Evolutionary conservation across 2,888 invertebrate genomes (phyloP), one percentile per base, ranked within the genome.

Genomic region (Nipponacmea schrenckii): DNA sequence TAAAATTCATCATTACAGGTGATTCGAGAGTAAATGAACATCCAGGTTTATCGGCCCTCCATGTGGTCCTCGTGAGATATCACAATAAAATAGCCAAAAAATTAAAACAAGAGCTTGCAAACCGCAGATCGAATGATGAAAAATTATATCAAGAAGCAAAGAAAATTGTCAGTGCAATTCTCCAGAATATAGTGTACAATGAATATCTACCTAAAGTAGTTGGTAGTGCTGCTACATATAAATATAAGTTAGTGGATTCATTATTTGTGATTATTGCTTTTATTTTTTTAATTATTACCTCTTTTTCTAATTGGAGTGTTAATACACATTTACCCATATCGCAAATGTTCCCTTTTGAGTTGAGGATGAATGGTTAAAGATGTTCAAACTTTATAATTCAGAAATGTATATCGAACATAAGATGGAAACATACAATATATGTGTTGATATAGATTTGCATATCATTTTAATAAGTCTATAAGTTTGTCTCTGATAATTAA

Each of bases 121-220:
- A 56, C 56, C 20, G 3, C 10, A 5, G n/a, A 14, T 79, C 76
- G 76, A 63, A 64, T 31, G 75, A 78, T 69, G 77, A 80, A 64
- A 68, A 7, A 14, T 8, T 78, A 15, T 80, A 73, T 69, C 76
- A 79, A 46, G 77, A 77, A 26, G 71, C 79, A 0, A 70, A 78
- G 24, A 74, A 70, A 67, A 72, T 79, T n/a, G 70, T 77, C 7
- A 66, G 91, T 0, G 96, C 96, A 0, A 77, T 86, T 50, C 81
- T 96, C 95, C 90, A 88, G 66, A 85, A 88, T 75, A 84, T 90
- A 45, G 80, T 83, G 5, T 89, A 85, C 78, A 83, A 80, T 64
- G 88, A 90, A 79, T 90, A 84, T 72, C 89, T 98, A 69, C 98
- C 98, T 4, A 67, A 96, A 69, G 91, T 98, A 65, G 91, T 98